These are phyloP conservation scores for Abramis brama DNA, from an alignment of 2,113 vertebrate species.

Conservation along the genomic window DNA sequence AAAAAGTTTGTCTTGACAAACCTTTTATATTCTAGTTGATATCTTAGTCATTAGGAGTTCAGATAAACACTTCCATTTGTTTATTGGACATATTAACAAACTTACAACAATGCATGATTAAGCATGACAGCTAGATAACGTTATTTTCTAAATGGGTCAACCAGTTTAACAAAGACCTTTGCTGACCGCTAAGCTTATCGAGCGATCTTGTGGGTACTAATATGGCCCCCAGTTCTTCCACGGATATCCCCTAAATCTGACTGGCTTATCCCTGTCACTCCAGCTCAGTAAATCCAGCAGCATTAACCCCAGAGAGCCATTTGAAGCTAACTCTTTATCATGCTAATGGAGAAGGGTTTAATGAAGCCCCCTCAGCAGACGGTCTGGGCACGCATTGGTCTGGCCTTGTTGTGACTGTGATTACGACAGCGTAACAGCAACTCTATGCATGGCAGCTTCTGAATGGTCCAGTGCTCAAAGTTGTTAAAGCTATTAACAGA, in stretches of 20 bases:
- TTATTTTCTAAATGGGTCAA: constrained; percentile 71
- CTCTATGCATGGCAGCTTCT: not conserved
- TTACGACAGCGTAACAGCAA: not conserved
- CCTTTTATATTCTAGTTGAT: not conserved
- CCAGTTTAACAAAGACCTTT: constrained; percentile 59
- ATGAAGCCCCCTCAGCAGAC: not conserved
- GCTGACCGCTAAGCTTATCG: constrained; percentile 56
- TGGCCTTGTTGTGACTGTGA: not conserved
- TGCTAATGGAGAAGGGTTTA: constrained; percentile 13
- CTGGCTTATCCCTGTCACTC: constrained; percentile 57
- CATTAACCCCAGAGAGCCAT: constrained; percentile 52
- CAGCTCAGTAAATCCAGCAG: constrained; percentile 60
- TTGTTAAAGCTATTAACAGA: not conserved
- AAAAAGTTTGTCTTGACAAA: too few species aligned
- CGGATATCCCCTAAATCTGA: constrained; percentile 59
- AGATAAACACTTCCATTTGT: not conserved
- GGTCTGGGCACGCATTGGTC: not conserved
- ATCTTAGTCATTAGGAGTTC: not conserved
- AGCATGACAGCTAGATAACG: constrained; percentile 66
- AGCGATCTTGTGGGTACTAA: constrained; percentile 56
- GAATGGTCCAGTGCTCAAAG: not conserved
- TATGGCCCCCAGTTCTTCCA: constrained; percentile 46
- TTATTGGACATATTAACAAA: not conserved
- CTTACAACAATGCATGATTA: not conserved
- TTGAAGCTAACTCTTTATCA: constrained; percentile 43